These are phyloP conservation scores for Diplodus sargus DNA, from an alignment of 2,797 vertebrate species.

Conservation along the genomic window DNA sequence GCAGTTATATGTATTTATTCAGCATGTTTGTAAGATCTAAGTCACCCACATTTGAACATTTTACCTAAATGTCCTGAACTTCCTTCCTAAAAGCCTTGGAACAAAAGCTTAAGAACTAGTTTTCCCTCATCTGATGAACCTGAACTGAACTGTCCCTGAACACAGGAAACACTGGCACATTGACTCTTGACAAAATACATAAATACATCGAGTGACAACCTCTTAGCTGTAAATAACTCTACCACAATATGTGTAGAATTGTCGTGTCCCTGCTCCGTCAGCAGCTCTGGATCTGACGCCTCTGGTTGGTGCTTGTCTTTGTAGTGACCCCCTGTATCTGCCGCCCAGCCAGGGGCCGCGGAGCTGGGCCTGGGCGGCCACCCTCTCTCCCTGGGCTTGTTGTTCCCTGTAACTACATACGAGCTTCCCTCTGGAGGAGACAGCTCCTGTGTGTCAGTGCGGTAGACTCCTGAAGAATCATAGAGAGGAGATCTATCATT, in stretches of 20 bases:
- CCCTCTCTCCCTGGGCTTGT: conserved; percentile 55
- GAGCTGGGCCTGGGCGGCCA: conserved; percentile 43
- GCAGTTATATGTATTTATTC: too few relatives aligned
- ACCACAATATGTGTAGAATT: conserved; percentile 78
- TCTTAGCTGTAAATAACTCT: conserved; percentile 8
- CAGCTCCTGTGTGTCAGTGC: conserved; percentile 16
- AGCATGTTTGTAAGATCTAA: too few relatives aligned
- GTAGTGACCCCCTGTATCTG: conserved; percentile 68
- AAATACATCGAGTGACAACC: too few relatives aligned
- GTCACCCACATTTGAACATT: too few relatives aligned
- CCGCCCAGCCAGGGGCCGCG: conserved; percentile 37
- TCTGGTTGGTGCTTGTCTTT: conserved; percentile 68
- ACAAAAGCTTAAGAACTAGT: too few relatives aligned
- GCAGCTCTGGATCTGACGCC: conserved; percentile 66
- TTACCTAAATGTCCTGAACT: too few relatives aligned
- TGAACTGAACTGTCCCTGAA: too few relatives aligned
- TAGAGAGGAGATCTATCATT: neutral
- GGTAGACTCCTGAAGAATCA: conserved; percentile 47
- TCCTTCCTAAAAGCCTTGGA: too few relatives aligned
- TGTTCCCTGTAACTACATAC: conserved; percentile 1
- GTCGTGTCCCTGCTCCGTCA: conserved; percentile 73
- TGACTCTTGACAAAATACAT: too few relatives aligned
- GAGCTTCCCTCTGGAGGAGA: conserved; percentile 27
- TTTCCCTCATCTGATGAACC: neutral
- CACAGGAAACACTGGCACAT: too few relatives aligned